phyloP scores from a whole-genome alignment of 1,140 invertebrate species.

The Nautilus pompilius region DNA sequence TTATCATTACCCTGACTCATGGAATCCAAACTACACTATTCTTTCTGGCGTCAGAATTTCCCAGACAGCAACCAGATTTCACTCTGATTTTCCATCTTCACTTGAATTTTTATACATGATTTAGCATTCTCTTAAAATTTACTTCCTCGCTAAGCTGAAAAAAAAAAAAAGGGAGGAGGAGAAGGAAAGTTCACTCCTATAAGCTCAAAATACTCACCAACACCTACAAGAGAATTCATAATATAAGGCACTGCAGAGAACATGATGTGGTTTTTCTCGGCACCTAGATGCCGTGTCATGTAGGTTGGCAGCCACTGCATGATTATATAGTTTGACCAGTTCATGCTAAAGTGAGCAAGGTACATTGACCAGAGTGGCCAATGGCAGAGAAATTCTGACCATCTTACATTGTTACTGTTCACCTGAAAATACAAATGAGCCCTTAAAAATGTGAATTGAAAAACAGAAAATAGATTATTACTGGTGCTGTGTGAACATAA shows the following conservation, averaged over 20 bases:
- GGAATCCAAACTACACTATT: too few relatives aligned
- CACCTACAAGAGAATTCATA: slow-evolving; percentile 71
- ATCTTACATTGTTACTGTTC: slow-evolving; percentile 59
- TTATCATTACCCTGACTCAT: too few relatives aligned
- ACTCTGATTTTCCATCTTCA: too few relatives aligned
- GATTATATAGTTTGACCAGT: slow-evolving; percentile 80
- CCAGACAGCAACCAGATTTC: too few relatives aligned
- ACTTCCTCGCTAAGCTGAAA: not conserved
- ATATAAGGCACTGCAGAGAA: slow-evolving; percentile 76
- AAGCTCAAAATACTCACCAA: slow-evolving; percentile 66
- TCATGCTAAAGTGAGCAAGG: slow-evolving; percentile 79
- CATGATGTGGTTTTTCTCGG: slow-evolving; percentile 71
- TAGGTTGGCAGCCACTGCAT: slow-evolving; percentile 83
- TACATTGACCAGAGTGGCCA: slow-evolving; percentile 78
- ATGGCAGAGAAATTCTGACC: slow-evolving; percentile 69
- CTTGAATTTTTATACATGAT: too few relatives aligned
- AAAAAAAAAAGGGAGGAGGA: not conserved
- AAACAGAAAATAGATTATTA: too few relatives aligned
- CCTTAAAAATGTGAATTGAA: too few relatives aligned
- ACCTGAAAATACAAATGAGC: slow-evolving; percentile 53
- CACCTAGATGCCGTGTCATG: slow-evolving; percentile 66
- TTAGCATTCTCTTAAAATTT: too few relatives aligned
- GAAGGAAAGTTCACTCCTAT: not conserved
- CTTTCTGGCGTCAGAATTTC: too few relatives aligned
- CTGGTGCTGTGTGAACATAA: too few relatives aligned